These are phyloP conservation scores for Belgica antarctica DNA, from an alignment of 2,888 invertebrate species.

Conservation along the genomic window DNA sequence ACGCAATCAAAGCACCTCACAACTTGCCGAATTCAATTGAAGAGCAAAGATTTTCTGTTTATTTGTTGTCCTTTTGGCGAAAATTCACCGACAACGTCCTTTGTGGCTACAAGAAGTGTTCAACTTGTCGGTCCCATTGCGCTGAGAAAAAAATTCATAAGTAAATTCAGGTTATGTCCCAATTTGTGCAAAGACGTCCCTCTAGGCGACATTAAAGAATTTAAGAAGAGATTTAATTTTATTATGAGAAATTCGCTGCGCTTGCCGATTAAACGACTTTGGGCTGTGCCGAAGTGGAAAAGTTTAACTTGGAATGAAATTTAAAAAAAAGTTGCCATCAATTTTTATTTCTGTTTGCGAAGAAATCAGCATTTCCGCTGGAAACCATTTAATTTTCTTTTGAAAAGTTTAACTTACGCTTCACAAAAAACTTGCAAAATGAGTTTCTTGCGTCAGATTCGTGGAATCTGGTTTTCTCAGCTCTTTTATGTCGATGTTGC, in stretches of 20 bases:
- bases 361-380: too few species aligned
- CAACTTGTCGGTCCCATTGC: too few species aligned
- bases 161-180: too few species aligned
- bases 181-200: conserved; percentile 6
- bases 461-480: too few species aligned
- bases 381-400: too few species aligned
- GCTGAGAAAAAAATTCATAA: too few species aligned
- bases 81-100: conserved; percentile 7
- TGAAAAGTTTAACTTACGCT: too few species aligned
- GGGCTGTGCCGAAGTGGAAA: neutral
- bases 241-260: neutral
- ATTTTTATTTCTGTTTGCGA: too few species aligned
- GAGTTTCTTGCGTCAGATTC: too few species aligned
- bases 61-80: conserved; percentile 11
- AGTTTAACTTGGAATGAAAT: neutral
- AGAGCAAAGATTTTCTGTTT: conserved; percentile 24
- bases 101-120: conserved; percentile 4
- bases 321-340: too few species aligned
- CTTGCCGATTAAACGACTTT: conserved; percentile 12
- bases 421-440: too few species aligned
- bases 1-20: conserved; percentile 28
- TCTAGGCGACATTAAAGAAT: conserved; percentile 15
- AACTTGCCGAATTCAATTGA: conserved; percentile 40
- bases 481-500: too few species aligned
- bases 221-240: conserved; percentile 31